phyloP scores from a whole-genome alignment of 2,113 vertebrate genomes.

The Zootoca vivipara region DNA sequence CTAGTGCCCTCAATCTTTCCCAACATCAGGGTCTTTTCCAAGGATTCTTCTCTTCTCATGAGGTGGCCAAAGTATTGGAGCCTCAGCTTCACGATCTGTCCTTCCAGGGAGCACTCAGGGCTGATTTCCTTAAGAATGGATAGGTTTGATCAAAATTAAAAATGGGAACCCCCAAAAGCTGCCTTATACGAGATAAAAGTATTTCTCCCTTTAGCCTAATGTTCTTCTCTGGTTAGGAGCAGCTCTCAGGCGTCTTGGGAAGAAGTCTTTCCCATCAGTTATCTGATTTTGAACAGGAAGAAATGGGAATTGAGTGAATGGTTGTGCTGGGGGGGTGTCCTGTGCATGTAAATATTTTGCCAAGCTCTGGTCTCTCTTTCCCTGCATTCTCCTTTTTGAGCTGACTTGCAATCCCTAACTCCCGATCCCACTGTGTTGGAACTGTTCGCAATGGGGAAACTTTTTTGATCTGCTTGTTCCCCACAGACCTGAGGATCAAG shows the following conservation, averaged over 20 bases:
- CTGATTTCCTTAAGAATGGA: too few relatives aligned
- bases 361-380: neutral
- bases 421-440: neutral
- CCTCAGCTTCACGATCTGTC: too few relatives aligned
- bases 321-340: neutral
- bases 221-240: neutral
- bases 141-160: too few relatives aligned
- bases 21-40: too few relatives aligned
- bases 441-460: neutral
- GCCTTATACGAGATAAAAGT: neutral
- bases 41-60: too few relatives aligned
- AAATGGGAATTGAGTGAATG: neutral
- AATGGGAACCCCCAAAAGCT: neutral
- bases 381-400: neutral
- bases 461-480: neutral
- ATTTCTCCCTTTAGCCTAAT: neutral
- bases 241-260: neutral
- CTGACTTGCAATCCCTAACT: neutral
- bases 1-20: too few relatives aligned
- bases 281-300: neutral
- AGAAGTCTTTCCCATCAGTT: neutral
- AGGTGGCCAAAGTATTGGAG: too few relatives aligned
- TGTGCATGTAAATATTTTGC: neutral
- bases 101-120: too few relatives aligned
- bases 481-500: slow-evolving; percentile 63